A percentile compares a stretch with the other conserved stretches of the same genome.
Conservation (phyloP, 2,888 invertebrate species). For the Fragum sueziense region DNA sequence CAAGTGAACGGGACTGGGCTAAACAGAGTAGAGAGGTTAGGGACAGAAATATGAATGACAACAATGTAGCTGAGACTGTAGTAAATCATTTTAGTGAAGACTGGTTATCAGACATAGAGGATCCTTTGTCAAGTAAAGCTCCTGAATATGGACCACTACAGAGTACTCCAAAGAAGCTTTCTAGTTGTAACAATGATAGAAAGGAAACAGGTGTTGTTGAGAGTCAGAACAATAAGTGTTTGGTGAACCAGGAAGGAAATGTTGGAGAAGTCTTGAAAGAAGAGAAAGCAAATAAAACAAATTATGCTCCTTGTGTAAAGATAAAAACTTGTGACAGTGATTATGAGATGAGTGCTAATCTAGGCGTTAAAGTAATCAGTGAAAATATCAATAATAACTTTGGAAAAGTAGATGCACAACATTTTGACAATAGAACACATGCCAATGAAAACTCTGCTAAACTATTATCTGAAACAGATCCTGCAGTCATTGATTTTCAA, state of each 20-base stretch:
- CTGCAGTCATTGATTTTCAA: neutral
- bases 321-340: too few species aligned
- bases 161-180: conserved; percentile 14
- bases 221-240: neutral
- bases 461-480: neutral
- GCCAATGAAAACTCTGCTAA: neutral
- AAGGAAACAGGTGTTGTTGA: neutral
- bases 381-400: neutral
- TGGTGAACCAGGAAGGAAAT: neutral
- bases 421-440: too few species aligned
- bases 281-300: neutral
- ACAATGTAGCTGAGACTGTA: neutral
- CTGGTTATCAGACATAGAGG: neutral
- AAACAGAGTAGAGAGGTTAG: neutral
- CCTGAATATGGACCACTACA: neutral
- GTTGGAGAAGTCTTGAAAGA: neutral
- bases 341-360: neutral
- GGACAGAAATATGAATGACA: neutral
- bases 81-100: conserved; percentile 12
- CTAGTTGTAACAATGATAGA: neutral
- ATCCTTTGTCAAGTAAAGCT: neutral
- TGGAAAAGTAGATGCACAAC: neutral
- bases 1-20: neutral
- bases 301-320: neutral
- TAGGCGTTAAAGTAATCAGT: neutral